Evolutionary conservation across 2,888 invertebrate genomes (phyloP).

Genomic region (Crocallis elinguaria): DNA sequence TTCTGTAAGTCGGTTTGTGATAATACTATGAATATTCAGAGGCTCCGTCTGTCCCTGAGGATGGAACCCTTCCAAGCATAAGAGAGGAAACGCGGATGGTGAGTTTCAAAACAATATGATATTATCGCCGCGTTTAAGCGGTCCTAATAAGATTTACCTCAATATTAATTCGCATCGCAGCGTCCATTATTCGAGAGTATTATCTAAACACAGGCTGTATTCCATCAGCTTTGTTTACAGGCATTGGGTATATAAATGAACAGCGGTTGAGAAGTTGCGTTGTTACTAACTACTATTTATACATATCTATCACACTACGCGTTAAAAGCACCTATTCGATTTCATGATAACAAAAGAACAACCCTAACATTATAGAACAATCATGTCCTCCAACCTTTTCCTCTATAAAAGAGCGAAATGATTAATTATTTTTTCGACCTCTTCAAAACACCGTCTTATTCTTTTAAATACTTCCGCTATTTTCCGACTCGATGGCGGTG

Average conservation of each 20-base stretch:
- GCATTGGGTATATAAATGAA: slow-evolving; percentile 52
- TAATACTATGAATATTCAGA: slow-evolving; percentile 82
- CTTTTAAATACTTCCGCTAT: slow-evolving; percentile 83
- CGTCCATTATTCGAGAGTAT: slow-evolving; percentile 80
- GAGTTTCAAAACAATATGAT: slow-evolving; percentile 83
- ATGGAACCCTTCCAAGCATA: slow-evolving; percentile 79
- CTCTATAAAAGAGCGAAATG: slow-evolving; percentile 77
- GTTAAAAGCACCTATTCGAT: slow-evolving; percentile 46
- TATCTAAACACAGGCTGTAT: slow-evolving; percentile 70
- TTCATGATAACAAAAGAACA: slow-evolving; percentile 68
- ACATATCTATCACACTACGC: slow-evolving; percentile 22
- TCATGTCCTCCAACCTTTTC: slow-evolving; percentile 79
- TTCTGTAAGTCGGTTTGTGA: slow-evolving; percentile 76
- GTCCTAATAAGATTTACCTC: slow-evolving; percentile 84
- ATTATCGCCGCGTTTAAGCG: slow-evolving; percentile 81
- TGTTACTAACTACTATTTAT: slow-evolving; percentile 18
- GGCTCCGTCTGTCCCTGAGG: slow-evolving; percentile 72
- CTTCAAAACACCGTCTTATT: slow-evolving; percentile 82
- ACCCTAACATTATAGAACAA: slow-evolving; percentile 76
- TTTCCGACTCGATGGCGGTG: slow-evolving; percentile 80
- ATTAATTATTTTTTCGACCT: slow-evolving; percentile 83
- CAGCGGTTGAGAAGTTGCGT: slow-evolving; percentile 46
- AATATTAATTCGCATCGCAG: slow-evolving; percentile 82
- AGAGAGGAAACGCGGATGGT: slow-evolving; percentile 80
- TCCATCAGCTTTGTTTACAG: slow-evolving; percentile 59